Evolutionary conservation across 2,888 invertebrate genomes (phyloP), one percentile per base, ranked within the genome.

Genomic region (Nymphalis polychloros): DNA sequence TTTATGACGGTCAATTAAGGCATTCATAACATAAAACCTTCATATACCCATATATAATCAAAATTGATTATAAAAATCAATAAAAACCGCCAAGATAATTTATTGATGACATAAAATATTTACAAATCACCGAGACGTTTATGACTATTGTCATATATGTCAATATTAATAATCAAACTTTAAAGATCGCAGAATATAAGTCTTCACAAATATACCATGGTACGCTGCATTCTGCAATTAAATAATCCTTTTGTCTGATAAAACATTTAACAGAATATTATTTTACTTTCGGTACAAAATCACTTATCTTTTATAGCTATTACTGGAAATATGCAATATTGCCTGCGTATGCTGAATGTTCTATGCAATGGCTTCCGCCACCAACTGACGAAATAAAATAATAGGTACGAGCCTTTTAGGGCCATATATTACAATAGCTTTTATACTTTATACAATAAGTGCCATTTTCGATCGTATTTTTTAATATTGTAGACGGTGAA

Each of bases 371-470:
- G 73, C 76, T 79, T 79, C 79, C 78, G 76, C 72, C 73, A 70
- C 72, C 73, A 70, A 70, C 76, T 79, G 79, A 78, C 78, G 79
- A 79, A 79, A 79, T 76, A 76, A 76, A 75, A 77, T 76, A 78
- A 77, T 75, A 73, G 75, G 70, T 75, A 72, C 70, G 72, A 59
- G 46, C 47, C 57, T 53, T 67, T 62, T 57, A 59, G 59, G 64
- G 64, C 57, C 55, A 19, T 41, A 41, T 57, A 57, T 52, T 52
- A 64, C 63, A 63, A 52, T 66, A 47, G 70, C 63, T 59, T 61
- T 20, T 70, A 70, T 50, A 48, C 16, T 55, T 17, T 6, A 16
- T 10, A 1, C 10, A 10, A 52, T 68, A 72, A 59, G 50, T 57
- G 55, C 31, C 66, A 70, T 50, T 46, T 68, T 72, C n/a, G 47